These are phyloP conservation scores for Mustelus asterias DNA, from an alignment of 2,113 vertebrate genomes.

Conservation along the genomic window DNA sequence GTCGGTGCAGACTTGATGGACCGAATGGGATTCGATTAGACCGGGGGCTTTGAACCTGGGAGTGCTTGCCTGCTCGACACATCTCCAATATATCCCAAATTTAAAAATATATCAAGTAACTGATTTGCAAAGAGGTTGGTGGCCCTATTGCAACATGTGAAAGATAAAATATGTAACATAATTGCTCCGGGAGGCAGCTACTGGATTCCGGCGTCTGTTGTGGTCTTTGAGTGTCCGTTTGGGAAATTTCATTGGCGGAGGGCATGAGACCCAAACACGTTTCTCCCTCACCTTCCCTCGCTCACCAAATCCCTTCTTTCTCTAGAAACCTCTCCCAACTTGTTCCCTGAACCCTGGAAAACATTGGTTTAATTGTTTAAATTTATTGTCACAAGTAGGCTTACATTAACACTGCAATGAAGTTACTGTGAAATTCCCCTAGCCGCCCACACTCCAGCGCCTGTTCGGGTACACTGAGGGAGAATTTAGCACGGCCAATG, in stretches of 20 bases:
- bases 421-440: no score
- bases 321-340: no score
- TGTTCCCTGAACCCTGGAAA: no score
- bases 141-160: not conserved
- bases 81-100: not conserved
- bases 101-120: not conserved
- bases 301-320: not conserved
- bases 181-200: not conserved
- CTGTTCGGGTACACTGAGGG: no score
- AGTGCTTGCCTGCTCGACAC: no score
- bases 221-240: not conserved
- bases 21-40: no score
- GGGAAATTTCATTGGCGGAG: not conserved
- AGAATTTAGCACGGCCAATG: no score
- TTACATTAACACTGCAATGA: no score
- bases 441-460: no score
- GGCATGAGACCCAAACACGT: not conserved
- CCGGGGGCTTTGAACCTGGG: no score
- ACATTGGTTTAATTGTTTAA: not conserved
- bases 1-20: no score
- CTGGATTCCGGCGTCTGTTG: not conserved
- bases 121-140: not conserved
- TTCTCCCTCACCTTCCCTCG: not conserved
- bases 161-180: not conserved
- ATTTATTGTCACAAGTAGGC: no score